Conservation (phyloP, 2,888 invertebrate species). For the Epiblema foenella region DNA sequence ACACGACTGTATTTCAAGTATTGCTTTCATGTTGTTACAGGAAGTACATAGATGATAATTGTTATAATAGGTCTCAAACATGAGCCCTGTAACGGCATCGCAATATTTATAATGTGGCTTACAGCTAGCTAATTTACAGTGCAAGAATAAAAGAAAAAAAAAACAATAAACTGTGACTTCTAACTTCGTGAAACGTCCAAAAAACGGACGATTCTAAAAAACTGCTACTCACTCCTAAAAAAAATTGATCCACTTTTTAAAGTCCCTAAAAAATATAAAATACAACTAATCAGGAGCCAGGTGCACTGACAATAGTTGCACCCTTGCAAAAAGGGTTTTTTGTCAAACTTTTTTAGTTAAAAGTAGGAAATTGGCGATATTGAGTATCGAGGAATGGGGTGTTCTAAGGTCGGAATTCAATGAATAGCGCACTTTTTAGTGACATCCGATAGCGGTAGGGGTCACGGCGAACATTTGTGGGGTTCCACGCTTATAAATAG, state of each 20-base stretch:
- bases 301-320: constrained; percentile 34
- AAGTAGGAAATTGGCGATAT: constrained; percentile 36
- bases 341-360: constrained; percentile 15
- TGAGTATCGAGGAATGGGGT: constrained; percentile 29
- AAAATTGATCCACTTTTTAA: constrained; percentile 10
- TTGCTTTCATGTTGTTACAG: too few relatives aligned
- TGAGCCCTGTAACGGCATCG: too few relatives aligned
- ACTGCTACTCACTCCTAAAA: not conserved
- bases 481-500: not conserved
- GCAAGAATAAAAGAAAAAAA: too few relatives aligned
- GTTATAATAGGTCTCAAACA: too few relatives aligned
- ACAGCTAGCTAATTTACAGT: too few relatives aligned
- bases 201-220: constrained; percentile 5
- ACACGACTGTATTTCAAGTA: too few relatives aligned
- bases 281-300: constrained; percentile 38
- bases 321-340: constrained; percentile 40
- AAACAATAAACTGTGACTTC: too few relatives aligned
- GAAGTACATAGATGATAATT: too few relatives aligned
- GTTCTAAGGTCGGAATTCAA: not conserved
- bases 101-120: too few relatives aligned
- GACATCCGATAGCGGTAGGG: constrained; percentile 2
- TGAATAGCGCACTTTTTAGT: constrained; percentile 8
- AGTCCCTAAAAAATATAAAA: constrained; percentile 23
- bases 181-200: not conserved
- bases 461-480: not conserved